Evolutionary conservation across 1,140 invertebrate genomes (phyloP).

Genomic region (Ylistrum balloti): DNA sequence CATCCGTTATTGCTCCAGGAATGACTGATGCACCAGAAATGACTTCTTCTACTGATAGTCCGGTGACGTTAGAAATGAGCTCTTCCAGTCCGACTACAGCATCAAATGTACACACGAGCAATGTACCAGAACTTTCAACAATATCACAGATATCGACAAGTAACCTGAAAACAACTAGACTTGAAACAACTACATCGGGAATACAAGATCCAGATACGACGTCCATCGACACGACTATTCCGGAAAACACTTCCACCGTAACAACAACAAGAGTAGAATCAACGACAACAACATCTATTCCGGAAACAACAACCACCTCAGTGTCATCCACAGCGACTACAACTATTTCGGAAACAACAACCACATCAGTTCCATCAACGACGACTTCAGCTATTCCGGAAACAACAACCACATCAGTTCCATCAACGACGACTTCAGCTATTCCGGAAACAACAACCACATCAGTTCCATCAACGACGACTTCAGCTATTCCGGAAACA

Average conservation of each 20-base stretch:
- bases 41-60: not conserved
- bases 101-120: not conserved
- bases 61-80: not conserved
- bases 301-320: not conserved
- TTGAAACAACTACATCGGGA: not conserved
- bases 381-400: too few species aligned
- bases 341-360: too few species aligned
- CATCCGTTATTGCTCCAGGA: not conserved
- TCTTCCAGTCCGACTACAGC: not conserved
- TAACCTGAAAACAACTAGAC: not conserved
- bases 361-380: too few species aligned
- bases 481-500: too few species aligned
- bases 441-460: too few species aligned
- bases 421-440: too few species aligned
- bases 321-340: too few species aligned
- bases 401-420: too few species aligned
- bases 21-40: not conserved
- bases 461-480: too few species aligned
- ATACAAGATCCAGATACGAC: not conserved
- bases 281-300: not conserved
- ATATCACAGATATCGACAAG: not conserved
- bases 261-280: not conserved
- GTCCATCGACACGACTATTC: not conserved
- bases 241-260: not conserved
- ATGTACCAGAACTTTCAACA: not conserved